Evolutionary conservation across 2,888 invertebrate genomes (phyloP).

Genomic region (Spodoptera littoralis): DNA sequence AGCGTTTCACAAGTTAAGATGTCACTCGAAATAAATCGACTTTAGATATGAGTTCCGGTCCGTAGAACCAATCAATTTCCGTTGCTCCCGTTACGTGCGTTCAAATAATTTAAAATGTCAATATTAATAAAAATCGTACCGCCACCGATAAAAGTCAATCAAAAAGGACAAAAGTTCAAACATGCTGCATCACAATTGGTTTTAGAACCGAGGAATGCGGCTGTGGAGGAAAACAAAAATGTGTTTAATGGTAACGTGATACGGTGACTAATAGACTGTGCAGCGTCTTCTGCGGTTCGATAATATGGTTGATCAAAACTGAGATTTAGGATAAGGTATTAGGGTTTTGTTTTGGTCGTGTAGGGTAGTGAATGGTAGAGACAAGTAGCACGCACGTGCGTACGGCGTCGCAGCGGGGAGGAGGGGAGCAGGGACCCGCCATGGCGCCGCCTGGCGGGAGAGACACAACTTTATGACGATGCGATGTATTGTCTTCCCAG

Average conservation of each 20-base stretch:
- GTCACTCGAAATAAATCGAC: slow-evolving; percentile 37
- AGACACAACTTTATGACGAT: slow-evolving; percentile 84
- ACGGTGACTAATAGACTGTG: slow-evolving; percentile 80
- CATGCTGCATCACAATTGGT: slow-evolving; percentile 80
- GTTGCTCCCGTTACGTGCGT: slow-evolving; percentile 40
- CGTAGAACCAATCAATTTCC: slow-evolving; percentile 52
- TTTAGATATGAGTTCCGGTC: slow-evolving; percentile 46
- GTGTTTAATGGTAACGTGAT: slow-evolving; percentile 79
- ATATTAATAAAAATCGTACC: slow-evolving; percentile 76
- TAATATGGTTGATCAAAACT: slow-evolving; percentile 56
- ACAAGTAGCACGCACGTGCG: slow-evolving; percentile 86
- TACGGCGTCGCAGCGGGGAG: slow-evolving; percentile 61
- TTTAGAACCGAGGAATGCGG: slow-evolving; percentile 75
- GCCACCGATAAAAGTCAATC: slow-evolving; percentile 82
- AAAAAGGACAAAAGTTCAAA: slow-evolving; percentile 86
- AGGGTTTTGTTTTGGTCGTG: slow-evolving; percentile 72
- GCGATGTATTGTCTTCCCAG: slow-evolving; percentile 84
- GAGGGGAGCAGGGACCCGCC: slow-evolving; percentile 61
- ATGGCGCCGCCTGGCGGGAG: slow-evolving; percentile 86
- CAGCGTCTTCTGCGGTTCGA: slow-evolving; percentile 61
- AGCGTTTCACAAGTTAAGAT: slow-evolving; percentile 27
- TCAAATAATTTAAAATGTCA: slow-evolving; percentile 59
- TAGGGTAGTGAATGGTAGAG: slow-evolving; percentile 66
- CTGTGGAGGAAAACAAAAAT: slow-evolving; percentile 74
- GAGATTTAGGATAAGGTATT: slow-evolving; percentile 67